Evolutionary conservation across 2,888 invertebrate species (phyloP), one percentile per base, ranked within the genome.

Genomic region (Resseliella maxima): DNA sequence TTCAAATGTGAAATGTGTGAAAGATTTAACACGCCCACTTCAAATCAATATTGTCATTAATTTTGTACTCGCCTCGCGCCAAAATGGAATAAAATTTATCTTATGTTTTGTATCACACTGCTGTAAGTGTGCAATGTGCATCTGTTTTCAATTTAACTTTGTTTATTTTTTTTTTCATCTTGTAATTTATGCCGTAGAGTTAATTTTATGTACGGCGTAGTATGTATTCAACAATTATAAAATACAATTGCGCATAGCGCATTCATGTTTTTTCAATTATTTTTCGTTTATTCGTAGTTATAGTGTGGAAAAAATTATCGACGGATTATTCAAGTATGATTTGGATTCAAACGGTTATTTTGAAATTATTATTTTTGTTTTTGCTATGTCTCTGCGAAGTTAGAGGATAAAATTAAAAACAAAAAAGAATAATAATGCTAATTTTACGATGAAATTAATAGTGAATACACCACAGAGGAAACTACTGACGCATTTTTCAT

Each of bases 211-310:
- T 35, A 72, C 31, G 31, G 18, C 27, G 50, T 3, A 8, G 50
- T 50, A 12, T 41, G 41, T 12, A 41, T 5, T 41, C 6, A 5
- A 41, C 41, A 41, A 41, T 8, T n/a, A 41, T 8, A 41, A 8
- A 12, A 41, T 41, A 12, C 41, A 41, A 41, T 12, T 41, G 41
- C 12, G 41, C 41, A 41, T 12, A 50, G 15, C 18, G 59, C 24
- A 59, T 59, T 24, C 27, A 59, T 59, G 27, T 72, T 31, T 72
- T 72, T 72, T 15, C 72, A 72, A 72, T 72, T 72, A 35, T 31
- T 72, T 24, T 59, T 59, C 24, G 31, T 72, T 72, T 72, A 72
- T 72, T 72, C 72, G 31, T 72, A 72, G 15, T 18, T 72, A 31
- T 72, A 15, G 35, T 59, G 18, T 72, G 31, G 2, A 72, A 35